Percentiles rank a stretch among this genome's conserved stretches.
phyloP scores from a whole-genome alignment of 2,113 vertebrate species.

The Trinectes maculatus region DNA sequence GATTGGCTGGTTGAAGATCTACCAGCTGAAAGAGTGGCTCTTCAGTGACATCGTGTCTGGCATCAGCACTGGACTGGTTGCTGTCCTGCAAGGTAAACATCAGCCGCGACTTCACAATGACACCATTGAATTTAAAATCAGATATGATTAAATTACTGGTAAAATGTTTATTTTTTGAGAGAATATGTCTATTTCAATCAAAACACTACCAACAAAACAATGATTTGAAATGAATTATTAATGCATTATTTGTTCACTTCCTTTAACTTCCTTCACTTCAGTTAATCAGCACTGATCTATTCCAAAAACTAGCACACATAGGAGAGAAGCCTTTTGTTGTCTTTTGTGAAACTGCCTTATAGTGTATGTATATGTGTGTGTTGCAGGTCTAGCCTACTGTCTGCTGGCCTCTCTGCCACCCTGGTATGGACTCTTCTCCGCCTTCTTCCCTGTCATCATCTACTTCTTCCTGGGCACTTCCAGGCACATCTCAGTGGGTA shows the following conservation, averaged over 20 bases:
- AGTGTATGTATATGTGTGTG: neutral
- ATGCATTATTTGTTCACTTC: no score
- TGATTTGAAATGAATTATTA: no score
- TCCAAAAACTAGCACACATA: no score
- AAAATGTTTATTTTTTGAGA: no score
- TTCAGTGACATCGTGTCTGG: conserved; percentile 91
- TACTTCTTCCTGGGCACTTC: conserved; percentile 97
- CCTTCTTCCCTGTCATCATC: conserved; percentile 89
- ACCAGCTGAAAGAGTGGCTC: conserved; percentile 90
- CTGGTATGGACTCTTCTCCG: conserved; percentile 90
- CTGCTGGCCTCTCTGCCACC: conserved; percentile 89
- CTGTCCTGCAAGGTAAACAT: conserved; percentile 92
- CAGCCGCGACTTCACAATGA: no score
- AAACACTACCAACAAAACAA: no score
- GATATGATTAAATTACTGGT: no score
- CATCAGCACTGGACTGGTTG: conserved; percentile 93
- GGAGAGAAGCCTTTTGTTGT: neutral
- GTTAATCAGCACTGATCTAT: no score
- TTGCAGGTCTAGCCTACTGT: conserved; percentile 91
- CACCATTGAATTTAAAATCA: no score
- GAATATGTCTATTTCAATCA: no score
- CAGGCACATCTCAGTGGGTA: conserved; percentile 94
- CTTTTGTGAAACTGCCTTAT: neutral
- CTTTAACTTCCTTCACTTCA: no score
- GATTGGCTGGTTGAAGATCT: conserved; percentile 87